phyloP scores from a whole-genome alignment of 2,888 invertebrate genomes.

The Nudaria mundana region DNA sequence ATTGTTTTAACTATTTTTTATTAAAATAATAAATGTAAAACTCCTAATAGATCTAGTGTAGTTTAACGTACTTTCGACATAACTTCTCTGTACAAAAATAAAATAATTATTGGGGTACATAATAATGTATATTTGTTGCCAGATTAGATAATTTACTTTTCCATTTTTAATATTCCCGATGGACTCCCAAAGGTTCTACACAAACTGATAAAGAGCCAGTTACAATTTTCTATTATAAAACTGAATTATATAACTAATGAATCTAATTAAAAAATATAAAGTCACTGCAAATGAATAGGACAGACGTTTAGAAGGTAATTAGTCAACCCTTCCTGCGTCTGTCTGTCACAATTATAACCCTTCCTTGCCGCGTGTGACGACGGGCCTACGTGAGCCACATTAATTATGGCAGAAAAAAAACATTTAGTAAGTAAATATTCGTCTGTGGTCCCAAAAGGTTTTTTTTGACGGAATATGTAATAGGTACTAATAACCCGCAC shows the following conservation, averaged over 20 bases:
- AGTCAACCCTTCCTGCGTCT: constrained; percentile 52
- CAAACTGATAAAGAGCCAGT: neutral
- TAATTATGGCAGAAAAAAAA: constrained; percentile 8
- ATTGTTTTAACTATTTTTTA: too few species aligned
- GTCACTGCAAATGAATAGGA: constrained; percentile 22
- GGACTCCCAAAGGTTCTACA: neutral
- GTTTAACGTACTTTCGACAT: too few species aligned
- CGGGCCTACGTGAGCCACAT: constrained; percentile 37
- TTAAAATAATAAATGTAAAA: too few species aligned
- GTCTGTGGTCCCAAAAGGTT: neutral
- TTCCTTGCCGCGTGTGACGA: constrained; percentile 34
- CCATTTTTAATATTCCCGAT: too few species aligned
- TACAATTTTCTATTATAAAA: constrained; percentile 1
- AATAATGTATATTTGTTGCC: too few species aligned
- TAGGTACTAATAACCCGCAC: too few species aligned
- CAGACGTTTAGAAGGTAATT: constrained; percentile 56
- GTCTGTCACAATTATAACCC: constrained; percentile 62
- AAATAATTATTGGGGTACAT: too few species aligned
- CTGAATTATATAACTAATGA: too few species aligned
- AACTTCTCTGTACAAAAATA: too few species aligned
- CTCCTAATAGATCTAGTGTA: too few species aligned
- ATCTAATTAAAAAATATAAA: constrained; percentile 15
- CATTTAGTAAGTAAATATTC: neutral
- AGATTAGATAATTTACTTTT: too few species aligned
- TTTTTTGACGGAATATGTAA: too few species aligned